Evolutionary conservation across 2,888 invertebrate genomes (phyloP), one percentile per base, ranked within the genome.

Genomic region (Cabera pusaria): DNA sequence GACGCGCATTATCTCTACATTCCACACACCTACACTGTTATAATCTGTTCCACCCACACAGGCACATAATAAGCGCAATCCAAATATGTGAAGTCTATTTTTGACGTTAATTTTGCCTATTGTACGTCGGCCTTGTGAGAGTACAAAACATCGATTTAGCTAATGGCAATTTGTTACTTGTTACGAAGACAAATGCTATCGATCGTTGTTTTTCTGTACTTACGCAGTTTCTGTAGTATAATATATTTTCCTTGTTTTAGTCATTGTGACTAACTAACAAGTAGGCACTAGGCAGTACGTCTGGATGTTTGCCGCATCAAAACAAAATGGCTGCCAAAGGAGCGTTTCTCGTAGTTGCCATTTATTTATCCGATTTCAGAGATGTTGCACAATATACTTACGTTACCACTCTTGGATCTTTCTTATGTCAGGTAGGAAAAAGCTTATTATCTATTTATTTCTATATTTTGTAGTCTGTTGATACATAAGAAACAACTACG

Each of bases 1-100:
- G 62, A 62, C 65, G 53, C 59, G 54, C 62, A 56, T 57, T 41
- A 43, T 56, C 56, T 61, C 56, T 45, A 52, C 57, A 62, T 62
- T 60, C 62, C 62, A 55, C 51, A 59, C 62, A 59, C 60, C 59
- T 52, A 62, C 62, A 62, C 48, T 41, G 41, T 35, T 35, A 26
- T 41, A 41, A 41, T 41, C 41, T 31, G 25, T 35, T 18, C 56
- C 53, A 59, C 62, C 59, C 40, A 61, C 62, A 59, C 54, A 47
- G 51, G 14, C 20, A 24, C 27, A 28, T 29, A 41, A 26, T 29
- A 34, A 41, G 34, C 59, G 47, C 54, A 59, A 62, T 56, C 61
- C 43, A 55, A 53, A 63, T 59, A 60, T 52, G 27, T 38, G 34
- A 8, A 42, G 42, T 52, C 35, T 38, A 39, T 44, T 38, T 44